Evolutionary conservation across 1,140 invertebrate genomes (phyloP).

Genomic region (Ceratoteleas bidentatus): DNA sequence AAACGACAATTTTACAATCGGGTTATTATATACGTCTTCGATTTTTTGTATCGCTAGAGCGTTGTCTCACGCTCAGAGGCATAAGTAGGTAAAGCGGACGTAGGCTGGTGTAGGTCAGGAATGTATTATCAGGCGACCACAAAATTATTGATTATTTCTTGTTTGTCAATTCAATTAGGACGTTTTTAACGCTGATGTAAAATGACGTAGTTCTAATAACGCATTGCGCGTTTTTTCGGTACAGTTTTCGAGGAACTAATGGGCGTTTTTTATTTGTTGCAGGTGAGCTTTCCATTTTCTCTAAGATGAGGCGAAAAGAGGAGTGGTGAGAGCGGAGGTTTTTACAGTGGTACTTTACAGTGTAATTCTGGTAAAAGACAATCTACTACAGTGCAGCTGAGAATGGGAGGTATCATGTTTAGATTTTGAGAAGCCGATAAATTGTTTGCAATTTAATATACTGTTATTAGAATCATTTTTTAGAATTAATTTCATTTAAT

Average conservation of each 20-base stretch:
- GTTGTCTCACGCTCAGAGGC: conserved; percentile 49
- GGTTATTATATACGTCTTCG: conserved; percentile 33
- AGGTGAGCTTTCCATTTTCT: conserved; percentile 40
- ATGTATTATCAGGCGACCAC: conserved; percentile 49
- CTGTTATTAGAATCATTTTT: too few species aligned
- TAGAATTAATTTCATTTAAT: too few species aligned
- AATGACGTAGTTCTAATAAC: too few species aligned
- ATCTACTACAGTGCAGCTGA: too few species aligned
- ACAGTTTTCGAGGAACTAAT: conserved; percentile 21
- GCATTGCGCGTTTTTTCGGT: conserved; percentile 12
- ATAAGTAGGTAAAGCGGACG: conserved; percentile 66
- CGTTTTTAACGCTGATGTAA: conserved; percentile 30
- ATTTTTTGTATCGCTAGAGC: conserved; percentile 45
- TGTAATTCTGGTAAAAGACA: too few species aligned
- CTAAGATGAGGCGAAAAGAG: background rate
- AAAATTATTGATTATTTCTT: conserved; percentile 53
- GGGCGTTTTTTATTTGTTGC: conserved; percentile 14
- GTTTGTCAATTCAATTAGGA: conserved; percentile 31
- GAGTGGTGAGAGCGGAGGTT: background rate
- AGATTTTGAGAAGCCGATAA: too few species aligned
- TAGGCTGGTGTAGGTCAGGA: conserved; percentile 57
- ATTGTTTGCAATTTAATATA: too few species aligned
- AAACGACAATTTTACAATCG: conserved; percentile 13
- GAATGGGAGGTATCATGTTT: too few species aligned
- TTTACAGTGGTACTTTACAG: background rate